Evolutionary conservation across 1,140 invertebrate genomes (phyloP).

Genomic region (Aphaenogaster ashmeadi): DNA sequence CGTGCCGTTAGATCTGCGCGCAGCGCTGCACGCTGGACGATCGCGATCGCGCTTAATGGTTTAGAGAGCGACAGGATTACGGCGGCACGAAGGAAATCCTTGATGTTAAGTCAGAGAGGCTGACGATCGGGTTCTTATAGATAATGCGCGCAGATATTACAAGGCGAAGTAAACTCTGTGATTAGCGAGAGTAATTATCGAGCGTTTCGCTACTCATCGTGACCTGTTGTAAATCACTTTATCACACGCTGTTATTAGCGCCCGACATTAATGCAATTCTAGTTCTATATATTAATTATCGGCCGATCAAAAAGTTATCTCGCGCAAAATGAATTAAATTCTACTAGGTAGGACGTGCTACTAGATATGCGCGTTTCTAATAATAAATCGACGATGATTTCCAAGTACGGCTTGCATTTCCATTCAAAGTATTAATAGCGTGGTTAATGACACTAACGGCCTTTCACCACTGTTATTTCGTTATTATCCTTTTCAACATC

Average conservation of each 20-base stretch:
- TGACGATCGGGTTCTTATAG: slow-evolving; percentile 22
- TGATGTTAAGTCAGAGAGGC: slow-evolving; percentile 10
- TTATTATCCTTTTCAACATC: slow-evolving; percentile 37
- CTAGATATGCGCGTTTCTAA: slow-evolving; percentile 43
- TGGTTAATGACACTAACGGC: slow-evolving; percentile 13
- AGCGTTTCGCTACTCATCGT: slow-evolving; percentile 55
- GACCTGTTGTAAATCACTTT: slow-evolving; percentile 55
- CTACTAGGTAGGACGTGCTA: slow-evolving; percentile 10
- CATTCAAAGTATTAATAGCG: slow-evolving; percentile 25
- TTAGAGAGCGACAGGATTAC: slow-evolving; percentile 42
- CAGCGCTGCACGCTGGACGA: slow-evolving; percentile 7
- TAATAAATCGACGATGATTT: slow-evolving; percentile 16
- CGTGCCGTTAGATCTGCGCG: slow-evolving; percentile 26
- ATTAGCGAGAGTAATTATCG: slow-evolving; percentile 60
- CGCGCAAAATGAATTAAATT: slow-evolving; percentile 44
- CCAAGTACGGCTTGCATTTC: not conserved
- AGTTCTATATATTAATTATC: slow-evolving; percentile 53
- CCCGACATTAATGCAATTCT: slow-evolving; percentile 42
- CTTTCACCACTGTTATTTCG: slow-evolving; percentile 20
- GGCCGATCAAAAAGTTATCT: slow-evolving; percentile 15
- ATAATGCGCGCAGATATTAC: slow-evolving; percentile 47
- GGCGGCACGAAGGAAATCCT: slow-evolving; percentile 23
- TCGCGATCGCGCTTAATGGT: slow-evolving; percentile 37
- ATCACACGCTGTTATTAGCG: slow-evolving; percentile 56
- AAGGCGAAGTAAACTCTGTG: slow-evolving; percentile 54